Percentiles rank a stretch among this genome's conserved stretches.
These are phyloP conservation scores for Linnaemya vulpina DNA, from an alignment of 2,888 invertebrate species.

Conservation along the genomic window DNA sequence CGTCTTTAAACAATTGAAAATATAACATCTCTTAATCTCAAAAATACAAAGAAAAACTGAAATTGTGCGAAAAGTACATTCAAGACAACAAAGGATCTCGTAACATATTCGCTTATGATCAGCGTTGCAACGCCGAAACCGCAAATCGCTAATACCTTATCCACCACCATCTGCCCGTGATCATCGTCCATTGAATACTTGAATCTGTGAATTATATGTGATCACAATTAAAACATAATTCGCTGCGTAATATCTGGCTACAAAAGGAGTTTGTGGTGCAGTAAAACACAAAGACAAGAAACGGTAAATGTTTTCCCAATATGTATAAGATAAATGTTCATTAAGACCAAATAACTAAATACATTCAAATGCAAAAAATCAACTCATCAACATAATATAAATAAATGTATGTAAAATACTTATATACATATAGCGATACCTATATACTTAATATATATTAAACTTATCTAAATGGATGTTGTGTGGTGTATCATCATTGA, in stretches of 20 bases:
- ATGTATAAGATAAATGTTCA: conserved; percentile 28
- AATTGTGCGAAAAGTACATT: conserved; percentile 25
- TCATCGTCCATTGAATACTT: neutral
- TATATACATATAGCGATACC: neutral
- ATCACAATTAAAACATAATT: neutral
- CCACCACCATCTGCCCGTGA: conserved; percentile 2
- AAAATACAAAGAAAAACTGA: conserved; percentile 22
- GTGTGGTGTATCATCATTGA: conserved; percentile 65
- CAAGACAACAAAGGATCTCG: conserved; percentile 53
- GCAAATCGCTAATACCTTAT: neutral
- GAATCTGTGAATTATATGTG: conserved; percentile 5
- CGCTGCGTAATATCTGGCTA: conserved; percentile 37
- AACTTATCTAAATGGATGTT: conserved; percentile 60
- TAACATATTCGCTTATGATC: neutral
- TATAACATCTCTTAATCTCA: neutral
- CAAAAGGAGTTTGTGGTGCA: conserved; percentile 31
- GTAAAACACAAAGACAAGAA: conserved; percentile 31
- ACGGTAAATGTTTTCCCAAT: conserved; percentile 56
- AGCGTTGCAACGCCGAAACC: neutral
- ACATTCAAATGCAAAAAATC: conserved; percentile 37
- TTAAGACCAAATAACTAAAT: neutral
- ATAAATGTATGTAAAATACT: conserved; percentile 19
- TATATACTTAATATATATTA: conserved; percentile 3
- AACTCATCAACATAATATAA: conserved; percentile 42
- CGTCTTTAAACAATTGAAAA: conserved; percentile 27